Evolutionary conservation across 2,797 vertebrate species (phyloP).

Genomic region (Pseudochaenichthys georgianus): DNA sequence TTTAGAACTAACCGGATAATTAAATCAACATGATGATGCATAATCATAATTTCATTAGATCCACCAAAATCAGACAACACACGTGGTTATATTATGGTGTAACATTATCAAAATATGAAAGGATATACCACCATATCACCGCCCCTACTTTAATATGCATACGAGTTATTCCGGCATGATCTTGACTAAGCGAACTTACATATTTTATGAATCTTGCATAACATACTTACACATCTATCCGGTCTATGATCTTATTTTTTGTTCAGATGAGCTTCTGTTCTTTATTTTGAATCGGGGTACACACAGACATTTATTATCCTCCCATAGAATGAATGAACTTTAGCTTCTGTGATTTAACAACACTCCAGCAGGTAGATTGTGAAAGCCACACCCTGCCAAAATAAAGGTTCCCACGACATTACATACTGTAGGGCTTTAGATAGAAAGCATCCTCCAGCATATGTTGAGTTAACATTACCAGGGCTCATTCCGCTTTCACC

Average conservation of each 20-base stretch:
- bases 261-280: neutral
- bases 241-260: slow-evolving; percentile 21
- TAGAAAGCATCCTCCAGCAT: slow-evolving; percentile 10
- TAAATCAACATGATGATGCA: neutral
- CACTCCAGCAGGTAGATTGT: neutral
- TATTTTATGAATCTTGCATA: slow-evolving; percentile 8
- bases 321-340: slow-evolving; percentile 4
- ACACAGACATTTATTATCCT: neutral
- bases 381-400: neutral
- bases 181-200: slow-evolving; percentile 7
- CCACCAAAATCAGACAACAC: neutral
- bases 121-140: neutral
- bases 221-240: slow-evolving; percentile 12
- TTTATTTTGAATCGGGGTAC: neutral
- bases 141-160: neutral
- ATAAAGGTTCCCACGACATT: neutral
- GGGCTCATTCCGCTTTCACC: slow-evolving; percentile 10
- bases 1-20: neutral
- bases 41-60: neutral
- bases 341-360: neutral
- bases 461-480: slow-evolving; percentile 19
- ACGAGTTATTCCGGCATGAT: neutral
- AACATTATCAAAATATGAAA: neutral
- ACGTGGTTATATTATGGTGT: neutral
- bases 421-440: neutral